phyloP scores from a whole-genome alignment of 2,797 vertebrate species.

The Ctenochaetus hawaiiensis region DNA sequence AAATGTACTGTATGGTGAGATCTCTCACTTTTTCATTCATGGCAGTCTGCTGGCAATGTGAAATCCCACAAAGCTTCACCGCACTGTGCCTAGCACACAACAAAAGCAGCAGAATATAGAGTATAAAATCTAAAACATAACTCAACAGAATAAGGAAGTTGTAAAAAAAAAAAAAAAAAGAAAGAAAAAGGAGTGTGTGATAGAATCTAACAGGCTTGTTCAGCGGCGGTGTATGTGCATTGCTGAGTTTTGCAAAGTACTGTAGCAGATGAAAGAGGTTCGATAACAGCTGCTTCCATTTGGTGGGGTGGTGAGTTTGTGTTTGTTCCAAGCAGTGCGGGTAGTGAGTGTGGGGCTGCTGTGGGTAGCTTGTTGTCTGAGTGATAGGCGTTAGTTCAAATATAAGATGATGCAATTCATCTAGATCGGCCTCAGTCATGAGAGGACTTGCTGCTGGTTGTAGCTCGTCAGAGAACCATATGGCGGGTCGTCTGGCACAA shows the following conservation, averaged over 20 bases:
- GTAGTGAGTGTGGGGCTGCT: slow-evolving; percentile 46
- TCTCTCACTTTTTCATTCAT: slow-evolving; percentile 25
- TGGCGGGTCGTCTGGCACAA: slow-evolving; percentile 39
- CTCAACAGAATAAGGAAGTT: slow-evolving; percentile 43
- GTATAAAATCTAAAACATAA: slow-evolving; percentile 38
- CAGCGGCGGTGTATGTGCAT: slow-evolving; percentile 40
- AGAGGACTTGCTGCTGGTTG: slow-evolving; percentile 47
- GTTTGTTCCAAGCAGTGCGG: slow-evolving; percentile 56
- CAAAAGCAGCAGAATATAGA: slow-evolving; percentile 32
- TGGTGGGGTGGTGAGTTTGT: slow-evolving; percentile 71
- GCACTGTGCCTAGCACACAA: not conserved
- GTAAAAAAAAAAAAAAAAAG: slow-evolving; percentile 31
- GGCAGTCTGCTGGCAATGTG: slow-evolving; percentile 4
- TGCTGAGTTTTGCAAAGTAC: slow-evolving; percentile 51
- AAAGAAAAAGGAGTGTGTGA: slow-evolving; percentile 31
- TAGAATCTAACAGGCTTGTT: slow-evolving; percentile 48
- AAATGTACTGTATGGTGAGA: slow-evolving; percentile 28
- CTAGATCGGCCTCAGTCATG: slow-evolving; percentile 16
- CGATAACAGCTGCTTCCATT: slow-evolving; percentile 78
- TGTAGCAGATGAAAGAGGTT: slow-evolving; percentile 74
- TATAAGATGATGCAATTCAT: slow-evolving; percentile 24
- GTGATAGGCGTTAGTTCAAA: slow-evolving; percentile 27
- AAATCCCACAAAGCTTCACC: slow-evolving; percentile 16
- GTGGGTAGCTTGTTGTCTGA: slow-evolving; percentile 56
- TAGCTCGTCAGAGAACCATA: slow-evolving; percentile 17